These are phyloP conservation scores for Polydrusus cervinus DNA, from an alignment of 2,888 invertebrate species.

Conservation along the genomic window DNA sequence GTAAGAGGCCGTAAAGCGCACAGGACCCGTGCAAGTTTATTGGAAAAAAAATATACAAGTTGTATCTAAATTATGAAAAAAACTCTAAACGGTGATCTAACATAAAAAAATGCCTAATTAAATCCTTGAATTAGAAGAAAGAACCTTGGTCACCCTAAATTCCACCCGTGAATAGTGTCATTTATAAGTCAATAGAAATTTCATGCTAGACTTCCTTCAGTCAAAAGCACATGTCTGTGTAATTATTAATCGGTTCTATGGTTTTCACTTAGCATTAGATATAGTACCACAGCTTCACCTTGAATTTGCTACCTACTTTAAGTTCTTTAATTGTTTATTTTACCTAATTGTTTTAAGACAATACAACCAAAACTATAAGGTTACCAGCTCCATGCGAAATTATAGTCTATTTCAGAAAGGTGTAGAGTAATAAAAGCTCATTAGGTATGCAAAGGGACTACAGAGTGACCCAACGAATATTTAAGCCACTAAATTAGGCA, in stretches of 20 bases:
- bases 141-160: background rate
- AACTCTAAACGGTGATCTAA: background rate
- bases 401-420: no score
- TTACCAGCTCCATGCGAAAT: no score
- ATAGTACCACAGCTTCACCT: background rate
- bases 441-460: no score
- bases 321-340: background rate
- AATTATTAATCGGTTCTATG: background rate
- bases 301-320: background rate
- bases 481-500: no score
- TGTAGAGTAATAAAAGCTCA: no score
- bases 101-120: background rate
- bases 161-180: conserved; percentile 6
- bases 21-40: no score
- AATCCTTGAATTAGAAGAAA: background rate
- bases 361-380: background rate
- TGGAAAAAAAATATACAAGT: no score
- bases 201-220: conserved; percentile 11
- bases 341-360: background rate
- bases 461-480: no score
- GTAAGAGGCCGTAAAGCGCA: no score
- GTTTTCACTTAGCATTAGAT: background rate
- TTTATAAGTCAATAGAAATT: background rate
- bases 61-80: no score
- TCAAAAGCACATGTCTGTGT: background rate